Base-by-base conservation (phyloP, 2,888 invertebrate species). In the Colletes collaris region DNA sequence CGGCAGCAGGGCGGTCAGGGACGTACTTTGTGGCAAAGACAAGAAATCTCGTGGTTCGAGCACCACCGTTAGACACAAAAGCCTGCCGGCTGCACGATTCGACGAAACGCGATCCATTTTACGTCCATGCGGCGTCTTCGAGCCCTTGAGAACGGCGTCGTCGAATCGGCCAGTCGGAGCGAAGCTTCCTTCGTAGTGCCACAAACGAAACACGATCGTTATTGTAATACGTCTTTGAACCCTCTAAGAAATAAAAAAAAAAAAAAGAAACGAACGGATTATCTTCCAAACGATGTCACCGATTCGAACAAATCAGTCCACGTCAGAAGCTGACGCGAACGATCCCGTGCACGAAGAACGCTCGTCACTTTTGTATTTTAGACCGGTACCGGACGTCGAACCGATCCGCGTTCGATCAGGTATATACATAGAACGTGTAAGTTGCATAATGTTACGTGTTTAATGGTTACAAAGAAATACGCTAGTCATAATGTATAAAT, bases 11-110 rank as follows among this genome's bases (percentile, higher is more conserved):
- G 92, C 90, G 91, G 90, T 91, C 92, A 92, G 90, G 90, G 90
- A 89, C 87, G 92, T 92, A 92, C 92, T 92, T 92, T 92, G 91
- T 92, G 91, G 92, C 90, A 91, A 90, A 86, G 90, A 89, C 88
- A 81, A 66, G 76, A 83, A 68, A 78, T 79, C 74, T 72, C 79
- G 74, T 63, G 69, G 59, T 71, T 67, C 67, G 49, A 79, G 62
- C 49, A 55, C 44, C 52, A 55, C 44, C 52, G 46, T 70, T 65
- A 55, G 40, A 59, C 16, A 10, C 35, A 27, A 27, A 72, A 40
- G 27, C n/a, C 19, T 46, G 35, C 13, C 35, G n/a, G 56, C n/a
- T 58, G 16, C 46, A 69, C 76, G 79, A 63, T 60, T 72, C 76
- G 71, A 65, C 37, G 10, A 35, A 27, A 35, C 63, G 53, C 10